These are phyloP conservation scores for Pipra filicauda DNA, from an alignment of 2,113 vertebrate genomes.

Conservation along the genomic window DNA sequence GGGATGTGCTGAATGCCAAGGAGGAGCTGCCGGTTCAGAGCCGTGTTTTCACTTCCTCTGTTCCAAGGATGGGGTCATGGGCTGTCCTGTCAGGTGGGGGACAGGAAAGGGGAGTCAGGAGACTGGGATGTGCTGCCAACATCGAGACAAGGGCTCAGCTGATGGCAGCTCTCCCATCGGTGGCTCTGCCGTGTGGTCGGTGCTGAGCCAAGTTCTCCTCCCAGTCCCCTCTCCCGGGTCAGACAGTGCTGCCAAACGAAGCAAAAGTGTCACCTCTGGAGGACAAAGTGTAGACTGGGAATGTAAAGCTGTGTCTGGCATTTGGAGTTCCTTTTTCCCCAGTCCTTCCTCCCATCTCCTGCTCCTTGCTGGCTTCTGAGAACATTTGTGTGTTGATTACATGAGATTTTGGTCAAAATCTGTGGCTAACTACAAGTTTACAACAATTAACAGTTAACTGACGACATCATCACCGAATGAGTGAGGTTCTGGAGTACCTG, in stretches of 20 bases:
- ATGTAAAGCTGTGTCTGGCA: not conserved
- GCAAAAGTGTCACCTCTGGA: not conserved
- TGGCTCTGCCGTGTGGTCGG: rapidly evolving
- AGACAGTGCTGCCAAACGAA: not conserved
- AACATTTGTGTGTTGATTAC: not conserved
- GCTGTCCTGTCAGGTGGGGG: not conserved
- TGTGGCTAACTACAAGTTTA: not conserved
- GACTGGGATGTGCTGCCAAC: not conserved
- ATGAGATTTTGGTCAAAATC: not conserved
- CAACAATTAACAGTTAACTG: not conserved
- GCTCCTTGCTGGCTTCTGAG: not conserved
- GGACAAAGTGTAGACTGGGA: not conserved
- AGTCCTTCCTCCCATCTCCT: not conserved
- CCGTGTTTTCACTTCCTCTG: rapidly evolving
- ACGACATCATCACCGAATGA: not conserved
- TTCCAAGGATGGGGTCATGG: not conserved
- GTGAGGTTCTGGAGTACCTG: rapidly evolving
- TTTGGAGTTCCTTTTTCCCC: not conserved
- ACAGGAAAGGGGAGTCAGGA: not conserved
- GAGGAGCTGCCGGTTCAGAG: not conserved
- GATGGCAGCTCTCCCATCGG: not conserved
- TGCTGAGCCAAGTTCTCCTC: not conserved
- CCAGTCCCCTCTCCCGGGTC: not conserved
- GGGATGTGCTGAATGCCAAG: not conserved
- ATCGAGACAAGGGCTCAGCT: not conserved